Conservation (phyloP, 2,113 vertebrate species). For the Paradisaea rubra region DNA sequence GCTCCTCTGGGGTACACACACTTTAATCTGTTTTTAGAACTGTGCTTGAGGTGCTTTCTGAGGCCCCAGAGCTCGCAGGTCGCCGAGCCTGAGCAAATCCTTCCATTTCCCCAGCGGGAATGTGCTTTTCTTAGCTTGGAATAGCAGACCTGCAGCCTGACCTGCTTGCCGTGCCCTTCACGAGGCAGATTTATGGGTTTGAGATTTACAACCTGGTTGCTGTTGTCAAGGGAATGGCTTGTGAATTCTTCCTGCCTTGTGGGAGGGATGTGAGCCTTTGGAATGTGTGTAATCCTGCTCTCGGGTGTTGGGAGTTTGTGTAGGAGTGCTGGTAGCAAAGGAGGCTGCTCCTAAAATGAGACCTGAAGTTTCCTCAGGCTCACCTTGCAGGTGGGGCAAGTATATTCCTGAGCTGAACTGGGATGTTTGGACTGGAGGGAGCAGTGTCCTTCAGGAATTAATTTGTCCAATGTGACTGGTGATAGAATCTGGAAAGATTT, state of each 20-base stretch:
- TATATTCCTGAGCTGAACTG: accelerated
- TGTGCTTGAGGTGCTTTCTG: accelerated
- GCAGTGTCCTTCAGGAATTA: neutral
- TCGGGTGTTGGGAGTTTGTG: accelerated
- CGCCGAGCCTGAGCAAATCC: neutral
- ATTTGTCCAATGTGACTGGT: neutral
- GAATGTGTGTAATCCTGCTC: accelerated
- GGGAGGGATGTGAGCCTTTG: neutral
- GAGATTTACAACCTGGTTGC: neutral
- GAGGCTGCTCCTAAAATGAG: neutral
- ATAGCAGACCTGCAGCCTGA: neutral
- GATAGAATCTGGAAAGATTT: neutral
- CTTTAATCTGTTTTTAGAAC: neutral
- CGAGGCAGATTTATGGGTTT: neutral
- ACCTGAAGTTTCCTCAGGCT: neutral
- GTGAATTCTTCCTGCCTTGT: neutral
- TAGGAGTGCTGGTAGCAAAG: neutral
- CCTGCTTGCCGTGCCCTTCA: neutral
- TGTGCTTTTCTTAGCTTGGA: neutral
- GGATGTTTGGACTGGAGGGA: neutral
- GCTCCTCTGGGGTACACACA: neutral
- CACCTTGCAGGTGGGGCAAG: neutral
- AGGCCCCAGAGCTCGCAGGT: neutral
- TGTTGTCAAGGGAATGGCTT: neutral
- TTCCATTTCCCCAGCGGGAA: accelerated